These are phyloP conservation scores for Drosophila multiciliata DNA, from an alignment of 2,888 invertebrate species.

Conservation along the genomic window DNA sequence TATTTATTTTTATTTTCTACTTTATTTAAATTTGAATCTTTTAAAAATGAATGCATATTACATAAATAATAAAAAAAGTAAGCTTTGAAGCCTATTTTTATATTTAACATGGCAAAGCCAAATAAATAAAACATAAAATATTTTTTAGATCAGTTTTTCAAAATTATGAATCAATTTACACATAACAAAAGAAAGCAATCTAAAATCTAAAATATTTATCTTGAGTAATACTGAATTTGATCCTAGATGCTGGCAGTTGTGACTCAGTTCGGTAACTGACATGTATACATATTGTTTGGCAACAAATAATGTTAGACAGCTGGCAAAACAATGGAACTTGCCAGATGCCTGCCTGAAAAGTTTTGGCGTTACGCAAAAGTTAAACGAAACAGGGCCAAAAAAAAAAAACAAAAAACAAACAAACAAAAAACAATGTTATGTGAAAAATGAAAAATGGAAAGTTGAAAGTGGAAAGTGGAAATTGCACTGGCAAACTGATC, in stretches of 20 bases:
- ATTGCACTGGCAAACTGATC: slow-evolving; percentile 34
- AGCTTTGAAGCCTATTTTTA: not conserved
- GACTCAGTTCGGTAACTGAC: slow-evolving; percentile 7
- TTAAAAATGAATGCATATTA: not conserved
- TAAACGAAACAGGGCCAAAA: slow-evolving; percentile 14
- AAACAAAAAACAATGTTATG: slow-evolving; percentile 21
- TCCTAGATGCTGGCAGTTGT: slow-evolving; percentile 7
- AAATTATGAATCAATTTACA: not conserved
- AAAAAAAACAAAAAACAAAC: slow-evolving; percentile 13
- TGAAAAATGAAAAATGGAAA: slow-evolving; percentile 12
- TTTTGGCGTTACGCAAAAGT: slow-evolving; percentile 41
- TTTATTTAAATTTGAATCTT: not conserved
- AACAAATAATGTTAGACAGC: slow-evolving; percentile 27
- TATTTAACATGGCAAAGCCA: too few relatives aligned
- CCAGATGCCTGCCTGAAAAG: slow-evolving; percentile 37
- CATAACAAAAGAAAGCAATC: not conserved
- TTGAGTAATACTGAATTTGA: not conserved
- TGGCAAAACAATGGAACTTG: slow-evolving; percentile 32
- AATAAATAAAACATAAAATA: too few relatives aligned
- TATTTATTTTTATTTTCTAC: not conserved
- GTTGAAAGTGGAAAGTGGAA: slow-evolving; percentile 35
- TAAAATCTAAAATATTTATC: not conserved
- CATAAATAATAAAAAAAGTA: not conserved
- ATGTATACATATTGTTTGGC: slow-evolving; percentile 8
- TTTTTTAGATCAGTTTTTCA: too few relatives aligned